Evolutionary conservation across 2,888 invertebrate species (phyloP), one percentile per base, ranked within the genome.

Genomic region (Ischnura elegans): DNA sequence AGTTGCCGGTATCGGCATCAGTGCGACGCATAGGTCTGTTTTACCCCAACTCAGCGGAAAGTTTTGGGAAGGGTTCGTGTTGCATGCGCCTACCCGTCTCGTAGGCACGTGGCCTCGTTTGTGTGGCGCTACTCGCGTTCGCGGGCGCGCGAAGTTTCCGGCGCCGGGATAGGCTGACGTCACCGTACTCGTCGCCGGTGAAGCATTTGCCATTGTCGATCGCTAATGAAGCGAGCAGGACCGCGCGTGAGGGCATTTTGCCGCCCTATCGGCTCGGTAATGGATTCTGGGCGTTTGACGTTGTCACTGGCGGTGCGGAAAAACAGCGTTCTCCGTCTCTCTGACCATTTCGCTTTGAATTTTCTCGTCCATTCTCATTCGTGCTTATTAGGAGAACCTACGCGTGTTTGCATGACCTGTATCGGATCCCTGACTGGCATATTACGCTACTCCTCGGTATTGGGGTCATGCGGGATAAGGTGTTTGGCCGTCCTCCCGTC

Each of bases 121-220:
- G 76, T 10, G 29, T 76, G 76, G 76, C 8, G 51, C 8, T 51
- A 8, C 6, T 2, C 13, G 76, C 8, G 36, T 76, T 29, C 25
- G 76, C 36, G 76, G 61, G 61, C 76, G 76, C 10, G 29, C 8
- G 76, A n/a, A 13, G 76, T 76, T 8, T 76, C 76, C 29, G 76
- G 16, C 25, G 76, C n/a, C 29, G 76, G 76, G 2, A 36, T 25
- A 51, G 4, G 51, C 19, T 76, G 76, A 76, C 76, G 76, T 76
- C 76, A 76, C 76, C 29, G 29, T 29, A 76, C 76, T 25, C 76
- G 76, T 36, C 29, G 13, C 76, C 76, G 76, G 76, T 36, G 76
- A 76, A 76, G 76, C 76, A 76, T 76, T 29, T 76, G 76, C 36
- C 36, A 76, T 76, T 76, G 76, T 76, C 13, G 76, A 76, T 76